Evolutionary conservation across 2,113 vertebrate species (phyloP).

Genomic region (Acrocephalus arundinaceus): DNA sequence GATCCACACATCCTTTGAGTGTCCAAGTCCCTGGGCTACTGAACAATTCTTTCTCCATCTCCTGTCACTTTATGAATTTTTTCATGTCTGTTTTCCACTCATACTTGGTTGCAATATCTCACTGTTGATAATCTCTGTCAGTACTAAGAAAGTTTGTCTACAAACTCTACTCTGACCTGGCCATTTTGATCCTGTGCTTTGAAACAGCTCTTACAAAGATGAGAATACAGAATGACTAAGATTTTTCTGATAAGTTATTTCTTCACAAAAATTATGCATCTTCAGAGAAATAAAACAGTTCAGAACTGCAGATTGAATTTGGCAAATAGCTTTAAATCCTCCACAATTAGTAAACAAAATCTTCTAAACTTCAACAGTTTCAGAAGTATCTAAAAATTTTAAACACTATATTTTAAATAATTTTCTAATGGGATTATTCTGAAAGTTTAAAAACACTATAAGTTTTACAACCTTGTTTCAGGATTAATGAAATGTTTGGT

Average conservation of each 20-base stretch:
- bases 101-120: neutral
- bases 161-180: neutral
- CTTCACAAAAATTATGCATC: neutral
- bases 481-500: neutral
- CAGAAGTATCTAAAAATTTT: neutral
- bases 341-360: neutral
- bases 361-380: neutral
- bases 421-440: neutral
- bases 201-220: neutral
- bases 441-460: neutral
- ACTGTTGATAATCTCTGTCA: neutral
- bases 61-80: neutral
- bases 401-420: neutral
- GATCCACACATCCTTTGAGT: neutral
- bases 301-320: neutral
- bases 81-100: neutral
- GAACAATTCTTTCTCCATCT: neutral
- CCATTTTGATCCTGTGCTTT: neutral
- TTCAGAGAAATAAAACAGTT: neutral
- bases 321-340: neutral
- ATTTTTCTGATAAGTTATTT: neutral
- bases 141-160: neutral
- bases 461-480: neutral
- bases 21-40: neutral
- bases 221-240: neutral